A percentile compares a stretch with the other conserved stretches of the same genome.
Conservation (phyloP, 2,113 vertebrate genomes). For the Pituophis catenifer region DNA sequence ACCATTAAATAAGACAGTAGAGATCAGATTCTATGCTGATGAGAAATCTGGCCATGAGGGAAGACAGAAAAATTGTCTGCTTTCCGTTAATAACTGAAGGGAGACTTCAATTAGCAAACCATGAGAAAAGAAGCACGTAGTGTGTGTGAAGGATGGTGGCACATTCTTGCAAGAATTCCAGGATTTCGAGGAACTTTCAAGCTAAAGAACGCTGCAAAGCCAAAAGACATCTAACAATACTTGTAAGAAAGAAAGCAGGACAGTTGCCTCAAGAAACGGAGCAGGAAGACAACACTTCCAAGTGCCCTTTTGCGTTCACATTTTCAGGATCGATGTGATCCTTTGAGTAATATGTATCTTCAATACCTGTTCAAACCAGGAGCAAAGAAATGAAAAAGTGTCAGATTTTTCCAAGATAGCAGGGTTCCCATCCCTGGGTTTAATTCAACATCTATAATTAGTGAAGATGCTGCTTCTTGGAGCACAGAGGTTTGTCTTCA, state of each 20-base stretch:
- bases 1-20: constrained; percentile 19
- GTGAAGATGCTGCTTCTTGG: neutral
- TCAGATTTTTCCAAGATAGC: constrained; percentile 14
- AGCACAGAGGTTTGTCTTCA: neutral
- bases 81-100: constrained; percentile 25
- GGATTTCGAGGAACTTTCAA: neutral
- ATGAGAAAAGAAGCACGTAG: constrained; percentile 9
- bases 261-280: neutral
- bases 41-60: constrained; percentile 16
- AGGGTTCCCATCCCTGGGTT: neutral
- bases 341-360: neutral
- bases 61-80: neutral
- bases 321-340: fast-evolving
- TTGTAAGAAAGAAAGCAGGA: neutral
- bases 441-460: constrained; percentile 17
- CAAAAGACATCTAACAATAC: neutral
- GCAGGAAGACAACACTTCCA: neutral
- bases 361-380: neutral
- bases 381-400: neutral
- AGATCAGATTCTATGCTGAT: constrained; percentile 34
- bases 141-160: neutral
- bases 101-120: neutral
- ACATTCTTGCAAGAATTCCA: neutral
- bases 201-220: neutral
- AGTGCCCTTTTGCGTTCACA: neutral